phyloP scores from a whole-genome alignment of 2,113 vertebrate genomes.

The Petromus typicus region DNA sequence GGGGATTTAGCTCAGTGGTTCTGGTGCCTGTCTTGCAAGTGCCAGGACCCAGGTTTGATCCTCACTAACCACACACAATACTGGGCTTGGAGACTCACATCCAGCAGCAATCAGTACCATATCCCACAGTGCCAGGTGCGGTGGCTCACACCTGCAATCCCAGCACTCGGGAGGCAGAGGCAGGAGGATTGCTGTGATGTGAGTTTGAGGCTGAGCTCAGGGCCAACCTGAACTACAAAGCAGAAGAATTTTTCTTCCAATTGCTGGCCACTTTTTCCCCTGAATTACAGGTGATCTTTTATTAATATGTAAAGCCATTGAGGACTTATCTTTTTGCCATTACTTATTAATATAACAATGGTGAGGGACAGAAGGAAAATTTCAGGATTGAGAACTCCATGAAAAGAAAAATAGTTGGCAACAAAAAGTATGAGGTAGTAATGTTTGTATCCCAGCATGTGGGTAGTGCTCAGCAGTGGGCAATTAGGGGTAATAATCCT shows the following conservation, averaged over 20 bases:
- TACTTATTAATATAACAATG: not conserved
- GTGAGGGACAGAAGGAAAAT: not conserved
- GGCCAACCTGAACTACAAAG: too few relatives aligned
- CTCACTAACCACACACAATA: too few relatives aligned
- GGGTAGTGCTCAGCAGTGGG: not conserved
- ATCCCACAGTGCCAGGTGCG: too few relatives aligned
- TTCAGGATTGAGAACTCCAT: not conserved
- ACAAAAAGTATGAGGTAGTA: not conserved
- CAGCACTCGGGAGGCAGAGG: too few relatives aligned
- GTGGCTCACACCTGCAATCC: too few relatives aligned
- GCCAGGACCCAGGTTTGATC: too few relatives aligned
- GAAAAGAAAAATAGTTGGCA: not conserved
- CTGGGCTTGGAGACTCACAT: too few relatives aligned
- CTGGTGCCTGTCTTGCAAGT: too few relatives aligned
- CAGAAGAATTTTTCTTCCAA: slow-evolving; percentile 54
- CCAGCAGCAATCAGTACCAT: too few relatives aligned
- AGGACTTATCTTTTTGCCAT: not conserved
- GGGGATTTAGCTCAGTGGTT: too few relatives aligned
- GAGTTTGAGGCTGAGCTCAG: too few relatives aligned
- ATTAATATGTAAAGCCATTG: not conserved
- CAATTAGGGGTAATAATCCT: not conserved
- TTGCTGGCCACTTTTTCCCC: not conserved
- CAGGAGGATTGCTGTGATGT: too few relatives aligned
- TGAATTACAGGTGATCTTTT: not conserved
- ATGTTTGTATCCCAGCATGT: not conserved